Percentiles rank a stretch among this genome's conserved stretches.
phyloP scores from a whole-genome alignment of 2,888 invertebrate species.

The Cantharis nigra region DNA sequence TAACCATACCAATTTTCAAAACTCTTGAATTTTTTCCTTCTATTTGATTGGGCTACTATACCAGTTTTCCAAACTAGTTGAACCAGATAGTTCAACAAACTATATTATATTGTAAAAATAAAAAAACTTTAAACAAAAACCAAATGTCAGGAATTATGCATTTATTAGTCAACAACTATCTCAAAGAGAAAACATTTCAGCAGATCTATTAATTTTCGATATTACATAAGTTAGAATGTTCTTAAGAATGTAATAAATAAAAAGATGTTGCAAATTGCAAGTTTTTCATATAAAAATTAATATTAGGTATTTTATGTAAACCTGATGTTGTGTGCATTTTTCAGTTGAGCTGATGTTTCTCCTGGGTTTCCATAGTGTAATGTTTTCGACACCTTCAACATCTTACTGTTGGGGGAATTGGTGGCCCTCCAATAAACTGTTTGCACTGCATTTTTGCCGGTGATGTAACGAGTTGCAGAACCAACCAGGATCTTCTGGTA shows the following conservation, averaged over 20 bases:
- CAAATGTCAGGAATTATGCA: background rate
- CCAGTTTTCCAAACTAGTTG: too few relatives aligned
- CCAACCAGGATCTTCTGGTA: conserved; percentile 63
- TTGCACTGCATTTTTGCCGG: conserved; percentile 72
- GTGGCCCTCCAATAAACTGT: conserved; percentile 71
- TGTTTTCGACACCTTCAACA: conserved; percentile 43
- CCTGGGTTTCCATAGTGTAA: conserved; percentile 38
- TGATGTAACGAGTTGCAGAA: conserved; percentile 71
- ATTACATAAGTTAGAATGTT: background rate
- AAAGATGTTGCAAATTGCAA: background rate
- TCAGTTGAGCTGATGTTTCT: background rate
- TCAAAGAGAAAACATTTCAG: background rate
- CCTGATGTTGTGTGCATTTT: background rate
- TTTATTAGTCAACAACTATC: background rate
- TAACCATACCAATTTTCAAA: too few relatives aligned
- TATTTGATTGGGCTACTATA: too few relatives aligned
- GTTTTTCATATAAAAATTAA: background rate
- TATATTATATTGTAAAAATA: too few relatives aligned
- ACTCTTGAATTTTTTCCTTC: too few relatives aligned
- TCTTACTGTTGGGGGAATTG: conserved; percentile 31
- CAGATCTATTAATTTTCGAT: background rate
- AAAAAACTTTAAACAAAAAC: background rate
- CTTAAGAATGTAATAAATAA: background rate
- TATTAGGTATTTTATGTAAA: background rate
- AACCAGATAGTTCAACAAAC: too few relatives aligned